Conservation (phyloP, 1,140 invertebrate species). For the Eupeodes corollae region DNA sequence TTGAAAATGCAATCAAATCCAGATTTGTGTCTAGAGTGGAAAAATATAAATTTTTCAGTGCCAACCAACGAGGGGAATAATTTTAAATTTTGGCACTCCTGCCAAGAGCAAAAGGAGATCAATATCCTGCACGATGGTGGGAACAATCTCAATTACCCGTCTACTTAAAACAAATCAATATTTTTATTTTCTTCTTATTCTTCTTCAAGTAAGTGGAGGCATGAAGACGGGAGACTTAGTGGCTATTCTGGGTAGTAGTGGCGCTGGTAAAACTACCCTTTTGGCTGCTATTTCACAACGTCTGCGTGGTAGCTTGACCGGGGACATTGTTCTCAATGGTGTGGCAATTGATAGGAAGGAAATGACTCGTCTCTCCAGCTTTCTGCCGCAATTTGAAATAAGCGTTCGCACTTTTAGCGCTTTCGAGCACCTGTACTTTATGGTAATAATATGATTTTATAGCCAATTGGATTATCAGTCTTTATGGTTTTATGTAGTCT, state of each 20-base stretch:
- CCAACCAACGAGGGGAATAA: constrained; percentile 33
- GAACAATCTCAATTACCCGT: background rate
- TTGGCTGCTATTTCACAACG: constrained; percentile 55
- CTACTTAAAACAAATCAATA: background rate
- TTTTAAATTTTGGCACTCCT: constrained; percentile 31
- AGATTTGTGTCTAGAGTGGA: constrained; percentile 30
- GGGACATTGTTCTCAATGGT: constrained; percentile 58
- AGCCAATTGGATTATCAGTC: constrained; percentile 4
- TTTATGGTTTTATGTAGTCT: constrained; percentile 33
- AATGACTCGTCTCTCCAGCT: constrained; percentile 57
- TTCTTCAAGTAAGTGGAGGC: constrained; percentile 41
- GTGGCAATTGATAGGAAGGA: constrained; percentile 44
- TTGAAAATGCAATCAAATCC: constrained; percentile 2
- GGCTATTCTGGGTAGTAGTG: constrained; percentile 49
- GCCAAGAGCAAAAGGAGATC: constrained; percentile 21
- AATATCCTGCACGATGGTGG: constrained; percentile 26
- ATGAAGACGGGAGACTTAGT: constrained; percentile 45
- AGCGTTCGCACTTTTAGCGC: constrained; percentile 55
- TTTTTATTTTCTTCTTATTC: background rate
- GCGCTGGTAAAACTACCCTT: constrained; percentile 59
- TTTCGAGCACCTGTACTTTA: constrained; percentile 61
- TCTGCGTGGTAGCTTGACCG: constrained; percentile 46
- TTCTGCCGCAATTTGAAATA: constrained; percentile 60
- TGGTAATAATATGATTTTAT: constrained; percentile 42
- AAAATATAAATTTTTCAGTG: constrained; percentile 30